A percentile compares a stretch with the other conserved stretches of the same genome.
phyloP scores from a whole-genome alignment of 2,113 vertebrate genomes.

The Poeciliopsis turrubarensis region DNA sequence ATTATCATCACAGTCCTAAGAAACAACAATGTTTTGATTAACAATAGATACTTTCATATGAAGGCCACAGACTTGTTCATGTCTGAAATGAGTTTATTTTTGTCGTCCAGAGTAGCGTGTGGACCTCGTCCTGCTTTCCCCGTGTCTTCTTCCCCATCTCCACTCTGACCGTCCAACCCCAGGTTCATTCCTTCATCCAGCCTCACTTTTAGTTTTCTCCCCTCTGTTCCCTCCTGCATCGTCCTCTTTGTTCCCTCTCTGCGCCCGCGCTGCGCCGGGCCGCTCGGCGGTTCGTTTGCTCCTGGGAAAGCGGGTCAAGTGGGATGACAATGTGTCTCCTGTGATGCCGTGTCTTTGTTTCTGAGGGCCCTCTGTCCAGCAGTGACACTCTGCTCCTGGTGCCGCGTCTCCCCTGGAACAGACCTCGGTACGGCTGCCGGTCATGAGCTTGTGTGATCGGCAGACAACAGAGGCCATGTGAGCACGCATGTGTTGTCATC shows the following conservation, averaged over 20 bases:
- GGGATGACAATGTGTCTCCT: constrained; percentile 65
- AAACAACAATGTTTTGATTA: background rate
- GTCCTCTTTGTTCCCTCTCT: constrained; percentile 25
- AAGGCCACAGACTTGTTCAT: constrained; percentile 28
- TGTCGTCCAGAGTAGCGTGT: constrained; percentile 28
- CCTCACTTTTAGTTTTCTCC: constrained; percentile 3
- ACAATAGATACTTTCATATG: constrained; percentile 14
- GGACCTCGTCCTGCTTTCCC: constrained; percentile 33
- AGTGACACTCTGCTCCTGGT: constrained; percentile 74
- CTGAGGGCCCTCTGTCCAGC: constrained; percentile 71
- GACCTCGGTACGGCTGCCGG: constrained; percentile 61
- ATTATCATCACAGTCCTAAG: background rate
- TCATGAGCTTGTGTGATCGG: constrained; percentile 35
- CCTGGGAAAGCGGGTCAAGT: constrained; percentile 60
- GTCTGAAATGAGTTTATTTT: constrained; percentile 48
- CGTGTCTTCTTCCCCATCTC: constrained; percentile 20
- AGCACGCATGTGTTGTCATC: constrained; percentile 15
- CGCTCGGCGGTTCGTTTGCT: constrained; percentile 67
- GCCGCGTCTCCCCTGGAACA: constrained; percentile 58
- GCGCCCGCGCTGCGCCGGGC: constrained; percentile 3
- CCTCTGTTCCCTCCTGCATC: constrained; percentile 3
- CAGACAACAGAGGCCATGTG: constrained; percentile 17
- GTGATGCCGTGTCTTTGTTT: constrained; percentile 45
- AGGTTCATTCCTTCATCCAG: background rate
- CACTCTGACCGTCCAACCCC: constrained; percentile 5